Conservation (phyloP, 2,113 vertebrate genomes). For the Symphodus melops region DNA sequence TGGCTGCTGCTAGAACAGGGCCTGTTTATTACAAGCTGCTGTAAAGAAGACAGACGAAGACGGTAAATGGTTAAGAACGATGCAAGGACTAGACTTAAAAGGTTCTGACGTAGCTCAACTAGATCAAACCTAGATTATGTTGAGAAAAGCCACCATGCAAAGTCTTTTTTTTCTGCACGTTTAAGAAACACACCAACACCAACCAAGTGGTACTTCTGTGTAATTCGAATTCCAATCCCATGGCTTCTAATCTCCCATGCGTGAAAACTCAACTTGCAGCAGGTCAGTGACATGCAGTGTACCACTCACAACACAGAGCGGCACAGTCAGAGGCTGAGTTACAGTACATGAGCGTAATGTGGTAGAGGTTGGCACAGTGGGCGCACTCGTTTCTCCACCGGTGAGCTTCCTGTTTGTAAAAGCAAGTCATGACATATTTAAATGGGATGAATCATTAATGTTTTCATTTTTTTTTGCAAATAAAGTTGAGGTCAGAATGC, state of each 20-base stretch:
- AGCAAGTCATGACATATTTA: conserved; percentile 4
- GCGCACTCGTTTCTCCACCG: conserved; percentile 19
- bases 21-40: too few species aligned
- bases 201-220: background rate
- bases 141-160: background rate
- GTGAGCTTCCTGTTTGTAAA: conserved; percentile 10
- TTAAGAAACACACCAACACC: too few species aligned
- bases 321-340: background rate
- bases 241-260: background rate
- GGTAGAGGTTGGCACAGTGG: conserved; percentile 5
- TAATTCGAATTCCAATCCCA: conserved; percentile 3
- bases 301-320: background rate
- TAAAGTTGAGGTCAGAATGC: background rate
- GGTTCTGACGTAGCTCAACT: too few species aligned
- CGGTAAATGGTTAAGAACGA: too few species aligned
- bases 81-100: too few species aligned
- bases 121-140: background rate
- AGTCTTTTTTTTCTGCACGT: background rate
- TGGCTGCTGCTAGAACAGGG: background rate
- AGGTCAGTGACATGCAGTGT: conserved; percentile 7
- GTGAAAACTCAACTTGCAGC: conserved; percentile 5
- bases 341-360: background rate
- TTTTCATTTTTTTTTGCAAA: conserved; percentile 3
- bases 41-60: too few species aligned
- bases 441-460: conserved; percentile 13